A percentile compares a stretch with the other conserved stretches of the same genome.
Conservation (phyloP, 1,140 invertebrate genomes). For the Solenopsis fugax region DNA sequence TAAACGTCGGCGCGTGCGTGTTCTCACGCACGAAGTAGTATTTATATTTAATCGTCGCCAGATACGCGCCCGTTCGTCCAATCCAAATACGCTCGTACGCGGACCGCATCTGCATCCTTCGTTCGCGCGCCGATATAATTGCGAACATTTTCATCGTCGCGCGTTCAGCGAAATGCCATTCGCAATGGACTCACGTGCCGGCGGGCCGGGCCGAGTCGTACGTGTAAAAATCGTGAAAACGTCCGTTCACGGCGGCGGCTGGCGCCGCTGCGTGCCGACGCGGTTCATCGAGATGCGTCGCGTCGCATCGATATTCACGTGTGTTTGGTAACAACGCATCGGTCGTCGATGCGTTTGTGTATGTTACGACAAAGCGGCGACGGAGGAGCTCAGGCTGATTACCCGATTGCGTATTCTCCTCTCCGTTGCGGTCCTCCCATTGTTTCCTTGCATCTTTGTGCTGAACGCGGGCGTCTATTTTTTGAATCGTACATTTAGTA, state of each 20-base stretch:
- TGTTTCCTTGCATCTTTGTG: background rate
- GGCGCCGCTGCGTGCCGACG: constrained; percentile 28
- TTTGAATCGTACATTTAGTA: background rate
- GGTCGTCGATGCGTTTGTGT: background rate
- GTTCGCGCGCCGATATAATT: constrained; percentile 6
- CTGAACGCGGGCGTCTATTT: background rate
- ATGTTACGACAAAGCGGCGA: constrained; percentile 23
- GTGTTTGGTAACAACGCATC: constrained; percentile 37
- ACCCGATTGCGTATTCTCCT: constrained; percentile 6
- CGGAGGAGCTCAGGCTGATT: constrained; percentile 19
- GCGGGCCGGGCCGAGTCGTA: constrained; percentile 31
- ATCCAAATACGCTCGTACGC: background rate
- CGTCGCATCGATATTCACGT: constrained; percentile 48
- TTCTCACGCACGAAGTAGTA: background rate
- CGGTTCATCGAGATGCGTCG: constrained; percentile 61
- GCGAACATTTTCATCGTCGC: constrained; percentile 6
- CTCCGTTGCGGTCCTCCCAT: background rate
- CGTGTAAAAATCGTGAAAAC: constrained; percentile 51
- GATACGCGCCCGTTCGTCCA: background rate
- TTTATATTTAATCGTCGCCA: constrained; percentile 22
- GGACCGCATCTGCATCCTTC: background rate
- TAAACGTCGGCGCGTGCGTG: background rate
- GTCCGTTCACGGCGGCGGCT: constrained; percentile 16
- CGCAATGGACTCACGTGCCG: constrained; percentile 14
- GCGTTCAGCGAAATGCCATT: background rate